Evolutionary conservation across 2,113 vertebrate genomes (phyloP).

Genomic region (Butastur rufipennis): DNA sequence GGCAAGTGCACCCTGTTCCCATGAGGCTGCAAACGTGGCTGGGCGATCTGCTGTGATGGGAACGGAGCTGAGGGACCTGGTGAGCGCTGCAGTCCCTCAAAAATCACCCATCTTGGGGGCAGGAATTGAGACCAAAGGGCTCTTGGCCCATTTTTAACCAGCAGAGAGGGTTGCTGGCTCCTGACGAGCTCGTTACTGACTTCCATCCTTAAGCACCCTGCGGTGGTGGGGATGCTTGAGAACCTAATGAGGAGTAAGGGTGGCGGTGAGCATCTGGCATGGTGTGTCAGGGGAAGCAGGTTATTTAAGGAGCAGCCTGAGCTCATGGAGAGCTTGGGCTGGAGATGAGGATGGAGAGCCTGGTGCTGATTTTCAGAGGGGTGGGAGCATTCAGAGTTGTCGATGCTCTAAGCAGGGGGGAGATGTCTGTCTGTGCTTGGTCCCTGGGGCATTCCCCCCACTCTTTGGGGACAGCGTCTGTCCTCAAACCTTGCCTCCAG

Average conservation of each 20-base stretch:
- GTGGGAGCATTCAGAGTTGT: not conserved
- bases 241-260: not conserved
- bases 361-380: not conserved
- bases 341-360: not conserved
- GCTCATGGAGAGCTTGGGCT: not conserved
- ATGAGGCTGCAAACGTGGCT: fast-evolving
- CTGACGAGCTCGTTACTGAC: fast-evolving
- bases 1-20: not conserved
- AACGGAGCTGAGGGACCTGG: not conserved
- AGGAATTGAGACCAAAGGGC: too few species aligned
- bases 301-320: not conserved
- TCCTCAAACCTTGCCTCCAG: not conserved
- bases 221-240: fast-evolving
- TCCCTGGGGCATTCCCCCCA: too few species aligned
- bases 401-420: fast-evolving
- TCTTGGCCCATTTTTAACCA: not conserved
- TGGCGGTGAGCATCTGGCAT: fast-evolving
- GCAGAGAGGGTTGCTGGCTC: not conserved
- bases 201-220: too few species aligned
- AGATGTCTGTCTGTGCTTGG: not conserved
- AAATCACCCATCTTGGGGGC: fast-evolving
- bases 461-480: fast-evolving
- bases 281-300: fast-evolving
- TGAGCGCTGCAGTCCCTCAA: not conserved
- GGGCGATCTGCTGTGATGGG: fast-evolving